phyloP scores from a whole-genome alignment of 2,888 invertebrate species.

The Erpobdella octoculata region DNA sequence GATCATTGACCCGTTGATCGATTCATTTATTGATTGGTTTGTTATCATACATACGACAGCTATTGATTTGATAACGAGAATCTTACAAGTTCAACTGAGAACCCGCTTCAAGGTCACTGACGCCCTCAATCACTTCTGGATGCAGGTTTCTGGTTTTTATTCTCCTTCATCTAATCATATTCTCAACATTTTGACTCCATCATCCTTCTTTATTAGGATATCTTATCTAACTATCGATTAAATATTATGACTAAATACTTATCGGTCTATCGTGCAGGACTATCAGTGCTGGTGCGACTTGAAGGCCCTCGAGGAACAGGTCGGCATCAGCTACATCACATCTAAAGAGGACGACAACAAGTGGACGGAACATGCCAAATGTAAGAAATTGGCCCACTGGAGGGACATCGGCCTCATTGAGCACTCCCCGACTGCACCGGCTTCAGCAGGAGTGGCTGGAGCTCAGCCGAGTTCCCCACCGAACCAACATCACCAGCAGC shows the following conservation, averaged over 20 bases:
- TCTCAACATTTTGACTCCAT: neutral
- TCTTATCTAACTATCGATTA: neutral
- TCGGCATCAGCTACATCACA: constrained; percentile 21
- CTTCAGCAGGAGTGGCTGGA: neutral
- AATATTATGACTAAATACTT: neutral
- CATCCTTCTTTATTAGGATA: neutral
- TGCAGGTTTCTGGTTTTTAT: constrained; percentile 63
- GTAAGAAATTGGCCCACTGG: constrained; percentile 14
- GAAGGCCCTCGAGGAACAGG: constrained; percentile 21
- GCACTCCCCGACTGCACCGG: neutral
- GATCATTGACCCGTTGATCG: no score
- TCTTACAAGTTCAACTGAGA: constrained; percentile 75
- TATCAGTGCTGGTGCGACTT: constrained; percentile 17
- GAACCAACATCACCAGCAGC: no score
- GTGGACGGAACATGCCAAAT: constrained; percentile 17
- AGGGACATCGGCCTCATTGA: neutral
- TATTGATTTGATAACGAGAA: constrained; percentile 91
- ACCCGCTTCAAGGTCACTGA: constrained; percentile 93
- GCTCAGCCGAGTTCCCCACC: no score
- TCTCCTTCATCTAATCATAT: neutral
- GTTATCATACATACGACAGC: constrained; percentile 58
- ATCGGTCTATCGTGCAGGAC: no score
- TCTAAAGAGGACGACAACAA: constrained; percentile 14
- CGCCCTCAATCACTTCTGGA: constrained; percentile 85
- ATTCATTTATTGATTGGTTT: neutral